A percentile compares a stretch with the other conserved stretches of the same genome.
Evolutionary conservation across 1,140 invertebrate genomes (phyloP).

Genomic region (Ylistrum balloti): DNA sequence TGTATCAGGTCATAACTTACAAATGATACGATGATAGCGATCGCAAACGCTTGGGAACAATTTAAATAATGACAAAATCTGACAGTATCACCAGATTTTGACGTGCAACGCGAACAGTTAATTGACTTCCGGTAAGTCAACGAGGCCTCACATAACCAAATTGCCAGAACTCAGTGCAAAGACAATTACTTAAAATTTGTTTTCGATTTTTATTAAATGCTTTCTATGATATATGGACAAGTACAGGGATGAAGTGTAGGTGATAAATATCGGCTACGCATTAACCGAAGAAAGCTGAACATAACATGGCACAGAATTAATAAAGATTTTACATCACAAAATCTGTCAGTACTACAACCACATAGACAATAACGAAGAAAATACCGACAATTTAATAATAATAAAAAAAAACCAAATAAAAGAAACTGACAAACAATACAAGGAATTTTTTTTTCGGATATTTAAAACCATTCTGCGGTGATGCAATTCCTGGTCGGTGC

Average conservation of each 20-base stretch:
- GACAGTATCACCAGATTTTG: constrained; percentile 12
- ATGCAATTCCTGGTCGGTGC: no score
- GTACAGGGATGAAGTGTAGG: neutral
- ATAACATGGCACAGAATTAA: no score
- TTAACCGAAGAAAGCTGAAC: no score
- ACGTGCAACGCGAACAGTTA: neutral
- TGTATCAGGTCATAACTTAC: neutral
- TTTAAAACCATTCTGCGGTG: no score
- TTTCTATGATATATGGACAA: neutral
- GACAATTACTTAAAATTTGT: neutral
- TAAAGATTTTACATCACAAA: no score
- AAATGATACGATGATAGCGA: neutral
- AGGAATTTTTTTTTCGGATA: no score
- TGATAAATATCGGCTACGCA: no score
- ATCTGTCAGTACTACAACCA: no score
- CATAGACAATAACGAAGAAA: no score
- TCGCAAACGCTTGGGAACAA: neutral
- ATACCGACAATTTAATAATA: no score
- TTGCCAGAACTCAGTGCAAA: neutral
- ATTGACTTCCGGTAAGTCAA: constrained; percentile 38
- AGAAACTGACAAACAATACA: no score
- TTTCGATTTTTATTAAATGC: neutral
- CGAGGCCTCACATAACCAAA: neutral
- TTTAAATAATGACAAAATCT: constrained; percentile 20
- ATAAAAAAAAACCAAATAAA: no score